Conservation (phyloP, 2,113 vertebrate genomes). For the Gavia stellata region DNA sequence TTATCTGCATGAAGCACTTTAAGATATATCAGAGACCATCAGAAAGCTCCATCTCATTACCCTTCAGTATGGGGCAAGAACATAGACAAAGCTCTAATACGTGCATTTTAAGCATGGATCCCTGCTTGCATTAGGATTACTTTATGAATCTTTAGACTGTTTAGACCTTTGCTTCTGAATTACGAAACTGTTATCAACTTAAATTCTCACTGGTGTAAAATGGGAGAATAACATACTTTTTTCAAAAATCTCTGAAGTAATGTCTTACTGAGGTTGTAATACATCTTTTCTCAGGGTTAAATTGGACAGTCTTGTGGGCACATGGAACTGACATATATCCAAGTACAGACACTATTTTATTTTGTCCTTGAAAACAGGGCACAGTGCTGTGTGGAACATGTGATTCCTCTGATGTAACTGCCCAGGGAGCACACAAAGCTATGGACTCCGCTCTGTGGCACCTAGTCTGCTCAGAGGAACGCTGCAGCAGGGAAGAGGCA, state of each 20-base stretch:
- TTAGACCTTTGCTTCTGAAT: not conserved
- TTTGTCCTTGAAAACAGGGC: not conserved
- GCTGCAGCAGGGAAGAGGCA: not conserved
- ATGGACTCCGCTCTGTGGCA: not conserved
- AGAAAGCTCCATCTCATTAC: not conserved
- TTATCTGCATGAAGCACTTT: not conserved
- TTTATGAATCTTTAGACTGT: not conserved
- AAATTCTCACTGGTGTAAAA: not conserved
- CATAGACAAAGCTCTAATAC: not conserved
- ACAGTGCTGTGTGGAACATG: not conserved
- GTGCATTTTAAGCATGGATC: not conserved
- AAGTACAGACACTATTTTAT: not conserved
- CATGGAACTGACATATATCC: not conserved
- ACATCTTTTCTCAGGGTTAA: not conserved
- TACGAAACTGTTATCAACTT: not conserved
- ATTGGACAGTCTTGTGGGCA: not conserved
- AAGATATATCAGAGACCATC: not conserved
- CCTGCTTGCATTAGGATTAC: not conserved
- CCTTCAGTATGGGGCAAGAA: not conserved
- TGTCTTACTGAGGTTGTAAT: not conserved
- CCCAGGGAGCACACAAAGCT: not conserved
- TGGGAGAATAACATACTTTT: not conserved
- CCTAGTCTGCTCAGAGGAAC: not conserved
- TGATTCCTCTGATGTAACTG: not conserved
- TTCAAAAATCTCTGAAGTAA: not conserved